Percentiles rank a stretch among this genome's conserved stretches.
phyloP scores from a whole-genome alignment of 1,140 invertebrate species.

The Anadara kagoshimensis region DNA sequence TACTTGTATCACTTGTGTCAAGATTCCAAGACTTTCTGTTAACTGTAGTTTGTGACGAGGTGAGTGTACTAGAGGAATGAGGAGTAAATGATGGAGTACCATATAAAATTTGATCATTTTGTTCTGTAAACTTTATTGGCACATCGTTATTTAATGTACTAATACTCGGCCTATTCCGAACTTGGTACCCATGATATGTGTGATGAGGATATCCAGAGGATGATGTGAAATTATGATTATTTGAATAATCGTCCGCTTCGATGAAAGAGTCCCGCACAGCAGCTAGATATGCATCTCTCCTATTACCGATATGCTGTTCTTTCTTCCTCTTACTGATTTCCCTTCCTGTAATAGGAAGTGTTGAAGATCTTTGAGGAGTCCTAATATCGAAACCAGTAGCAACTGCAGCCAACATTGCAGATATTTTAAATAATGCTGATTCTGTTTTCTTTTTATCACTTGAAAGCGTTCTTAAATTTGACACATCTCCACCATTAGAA shows the following conservation, averaged over 20 bases:
- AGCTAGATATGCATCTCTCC: constrained; percentile 72
- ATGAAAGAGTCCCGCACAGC: constrained; percentile 71
- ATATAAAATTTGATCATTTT: constrained; percentile 17
- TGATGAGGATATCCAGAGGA: constrained; percentile 85
- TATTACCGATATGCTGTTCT: constrained; percentile 65
- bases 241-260: constrained; percentile 64
- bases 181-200: constrained; percentile 90
- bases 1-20: constrained; percentile 58
- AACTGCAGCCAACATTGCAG: constrained; percentile 89
- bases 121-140: constrained; percentile 50
- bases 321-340: constrained; percentile 47
- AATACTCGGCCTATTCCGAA: constrained; percentile 80
- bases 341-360: constrained; percentile 81
- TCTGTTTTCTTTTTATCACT: constrained; percentile 26
- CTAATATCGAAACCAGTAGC: constrained; percentile 93
- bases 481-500: constrained; percentile 26
- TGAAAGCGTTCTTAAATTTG: constrained; percentile 8
- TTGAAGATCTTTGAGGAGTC: constrained; percentile 75
- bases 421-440: constrained; percentile 89
- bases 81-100: constrained; percentile 34
- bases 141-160: constrained; percentile 73
- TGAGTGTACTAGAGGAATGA: constrained; percentile 49
- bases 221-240: constrained; percentile 77
- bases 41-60: constrained; percentile 42
- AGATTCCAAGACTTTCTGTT: constrained; percentile 50